Evolutionary conservation across 2,888 invertebrate species (phyloP).

Genomic region (Buathra laborator): DNA sequence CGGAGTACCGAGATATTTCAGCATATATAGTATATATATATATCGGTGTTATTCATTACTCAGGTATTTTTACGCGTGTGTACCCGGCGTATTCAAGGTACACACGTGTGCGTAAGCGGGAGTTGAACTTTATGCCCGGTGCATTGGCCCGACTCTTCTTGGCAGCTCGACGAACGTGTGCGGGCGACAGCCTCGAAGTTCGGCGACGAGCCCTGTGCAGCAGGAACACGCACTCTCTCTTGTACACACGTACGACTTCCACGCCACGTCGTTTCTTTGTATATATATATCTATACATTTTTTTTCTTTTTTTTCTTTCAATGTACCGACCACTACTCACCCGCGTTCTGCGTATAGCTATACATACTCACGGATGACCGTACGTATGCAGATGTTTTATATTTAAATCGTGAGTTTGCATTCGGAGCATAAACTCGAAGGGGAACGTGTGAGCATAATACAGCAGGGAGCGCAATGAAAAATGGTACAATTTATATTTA

Average conservation of each 20-base stretch:
- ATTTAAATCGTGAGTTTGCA: constrained; percentile 6
- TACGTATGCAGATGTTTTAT: constrained; percentile 24
- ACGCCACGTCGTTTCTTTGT: neutral
- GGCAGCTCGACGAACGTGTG: constrained; percentile 43
- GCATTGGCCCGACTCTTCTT: constrained; percentile 63
- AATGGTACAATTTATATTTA: neutral
- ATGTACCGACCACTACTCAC: neutral
- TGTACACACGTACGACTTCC: constrained; percentile 34
- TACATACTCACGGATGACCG: constrained; percentile 4
- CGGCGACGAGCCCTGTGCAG: constrained; percentile 21
- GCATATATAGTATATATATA: neutral
- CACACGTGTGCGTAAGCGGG: constrained; percentile 45
- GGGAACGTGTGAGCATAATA: neutral
- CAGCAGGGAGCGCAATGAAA: neutral
- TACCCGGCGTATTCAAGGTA: constrained; percentile 37
- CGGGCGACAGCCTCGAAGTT: constrained; percentile 31
- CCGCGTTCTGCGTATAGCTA: constrained; percentile 3
- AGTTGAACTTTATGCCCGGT: constrained; percentile 63
- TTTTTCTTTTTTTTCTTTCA: neutral
- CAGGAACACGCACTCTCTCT: constrained; percentile 37
- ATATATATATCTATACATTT: neutral
- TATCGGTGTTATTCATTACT: constrained; percentile 20
- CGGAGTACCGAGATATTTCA: too few relatives aligned
- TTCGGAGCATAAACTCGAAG: neutral
- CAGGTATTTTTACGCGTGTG: constrained; percentile 24